These are phyloP conservation scores for Pelosia muscerda DNA, from an alignment of 2,888 invertebrate genomes.

Conservation along the genomic window DNA sequence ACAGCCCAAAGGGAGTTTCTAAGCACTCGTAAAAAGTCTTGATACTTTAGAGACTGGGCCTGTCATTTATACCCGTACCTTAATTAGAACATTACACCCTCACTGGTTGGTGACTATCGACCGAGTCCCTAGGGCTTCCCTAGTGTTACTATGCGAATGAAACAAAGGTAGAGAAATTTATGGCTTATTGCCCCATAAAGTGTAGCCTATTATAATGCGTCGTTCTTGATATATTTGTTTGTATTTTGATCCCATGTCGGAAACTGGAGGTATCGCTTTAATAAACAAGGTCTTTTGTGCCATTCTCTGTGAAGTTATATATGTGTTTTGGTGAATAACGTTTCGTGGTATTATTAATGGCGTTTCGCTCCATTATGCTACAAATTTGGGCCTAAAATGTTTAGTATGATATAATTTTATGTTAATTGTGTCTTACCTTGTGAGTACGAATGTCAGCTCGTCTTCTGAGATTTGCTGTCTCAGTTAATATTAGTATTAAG, in stretches of 20 bases:
- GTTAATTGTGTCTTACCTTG: background rate
- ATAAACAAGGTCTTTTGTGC: conserved; percentile 43
- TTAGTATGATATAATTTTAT: background rate
- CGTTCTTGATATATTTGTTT: conserved; percentile 49
- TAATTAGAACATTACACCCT: conserved; percentile 46
- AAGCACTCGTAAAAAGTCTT: conserved; percentile 32
- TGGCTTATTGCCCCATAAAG: conserved; percentile 47
- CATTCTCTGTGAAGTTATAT: conserved; percentile 30
- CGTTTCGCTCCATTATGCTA: conserved; percentile 22
- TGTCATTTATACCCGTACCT: conserved; percentile 35
- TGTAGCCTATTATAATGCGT: conserved; percentile 42
- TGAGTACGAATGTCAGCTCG: background rate
- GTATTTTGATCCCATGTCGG: conserved; percentile 49
- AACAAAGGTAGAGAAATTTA: conserved; percentile 52
- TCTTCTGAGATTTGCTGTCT: background rate
- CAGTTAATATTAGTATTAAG: background rate
- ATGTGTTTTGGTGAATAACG: conserved; percentile 39
- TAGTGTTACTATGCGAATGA: conserved; percentile 33
- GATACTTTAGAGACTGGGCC: conserved; percentile 25
- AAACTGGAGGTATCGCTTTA: conserved; percentile 31
- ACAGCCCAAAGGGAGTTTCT: conserved; percentile 11
- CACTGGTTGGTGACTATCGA: conserved; percentile 24
- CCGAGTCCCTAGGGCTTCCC: conserved; percentile 19
- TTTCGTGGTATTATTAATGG: conserved; percentile 34
- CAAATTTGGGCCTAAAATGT: conserved; percentile 14